These are phyloP conservation scores for Tiaroga cobitis DNA, from an alignment of 2,797 vertebrate genomes.

Conservation along the genomic window DNA sequence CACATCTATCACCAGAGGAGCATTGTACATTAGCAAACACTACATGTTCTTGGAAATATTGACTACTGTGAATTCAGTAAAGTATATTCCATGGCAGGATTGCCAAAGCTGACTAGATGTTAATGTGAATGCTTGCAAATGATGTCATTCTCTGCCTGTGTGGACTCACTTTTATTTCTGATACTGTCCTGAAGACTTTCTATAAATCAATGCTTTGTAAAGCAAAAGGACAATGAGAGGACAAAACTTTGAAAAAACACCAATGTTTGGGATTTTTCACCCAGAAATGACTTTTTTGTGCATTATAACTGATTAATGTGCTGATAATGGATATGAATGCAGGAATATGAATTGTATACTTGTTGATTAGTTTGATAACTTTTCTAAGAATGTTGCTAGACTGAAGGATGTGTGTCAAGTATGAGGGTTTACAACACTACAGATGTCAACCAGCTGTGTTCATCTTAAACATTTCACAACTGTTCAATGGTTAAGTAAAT, in stretches of 20 bases:
- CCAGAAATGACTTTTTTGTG: background rate
- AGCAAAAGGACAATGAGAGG: constrained; percentile 10
- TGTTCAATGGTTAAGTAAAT: constrained; percentile 52
- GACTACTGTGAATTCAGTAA: constrained; percentile 20
- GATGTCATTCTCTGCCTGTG: constrained; percentile 33
- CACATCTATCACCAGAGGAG: background rate
- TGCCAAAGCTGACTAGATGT: constrained; percentile 35
- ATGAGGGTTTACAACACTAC: constrained; percentile 19
- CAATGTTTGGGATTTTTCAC: background rate
- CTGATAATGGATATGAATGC: background rate
- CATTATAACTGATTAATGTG: background rate
- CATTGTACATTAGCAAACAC: constrained; percentile 37
- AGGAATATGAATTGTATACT: background rate
- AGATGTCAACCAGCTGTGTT: constrained; percentile 40
- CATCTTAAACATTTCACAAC: constrained; percentile 48
- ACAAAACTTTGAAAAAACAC: background rate
- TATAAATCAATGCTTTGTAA: constrained; percentile 24
- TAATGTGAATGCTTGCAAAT: constrained; percentile 35
- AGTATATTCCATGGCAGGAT: constrained; percentile 22
- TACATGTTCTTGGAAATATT: constrained; percentile 28
- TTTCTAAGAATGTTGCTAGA: background rate
- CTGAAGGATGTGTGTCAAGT: background rate
- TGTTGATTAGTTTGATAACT: constrained; percentile 2
- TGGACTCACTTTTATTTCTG: constrained; percentile 3
- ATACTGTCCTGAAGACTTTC: constrained; percentile 15